These are phyloP conservation scores for Andrena cerasifolii DNA, from an alignment of 1,140 invertebrate genomes.

Conservation along the genomic window DNA sequence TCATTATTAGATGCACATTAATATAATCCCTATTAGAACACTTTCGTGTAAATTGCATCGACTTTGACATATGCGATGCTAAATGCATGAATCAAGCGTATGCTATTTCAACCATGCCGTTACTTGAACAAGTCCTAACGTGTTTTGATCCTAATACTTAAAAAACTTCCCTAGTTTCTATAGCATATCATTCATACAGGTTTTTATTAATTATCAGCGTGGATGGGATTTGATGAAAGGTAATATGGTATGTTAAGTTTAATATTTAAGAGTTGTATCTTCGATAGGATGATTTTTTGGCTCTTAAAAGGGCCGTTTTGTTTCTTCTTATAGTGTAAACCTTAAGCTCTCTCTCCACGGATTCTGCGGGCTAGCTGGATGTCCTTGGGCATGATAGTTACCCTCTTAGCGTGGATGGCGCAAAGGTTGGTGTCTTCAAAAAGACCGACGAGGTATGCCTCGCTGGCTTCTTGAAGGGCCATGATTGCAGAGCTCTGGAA, in stretches of 20 bases:
- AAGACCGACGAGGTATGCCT: conserved; percentile 60
- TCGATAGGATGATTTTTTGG: conserved; percentile 38
- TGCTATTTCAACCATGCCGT: too few species aligned
- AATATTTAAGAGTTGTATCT: conserved; percentile 11
- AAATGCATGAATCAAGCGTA: too few species aligned
- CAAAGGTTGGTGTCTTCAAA: conserved; percentile 67
- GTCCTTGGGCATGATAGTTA: conserved; percentile 67
- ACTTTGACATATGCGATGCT: too few species aligned
- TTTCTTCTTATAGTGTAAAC: too few species aligned
- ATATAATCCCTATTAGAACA: too few species aligned
- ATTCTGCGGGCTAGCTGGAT: conserved; percentile 64
- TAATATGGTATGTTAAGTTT: background rate
- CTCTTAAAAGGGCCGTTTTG: conserved; percentile 66
- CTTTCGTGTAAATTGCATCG: too few species aligned
- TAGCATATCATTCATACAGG: too few species aligned
- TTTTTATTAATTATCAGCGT: background rate
- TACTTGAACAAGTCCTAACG: too few species aligned
- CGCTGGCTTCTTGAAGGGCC: conserved; percentile 65
- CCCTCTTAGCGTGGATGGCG: conserved; percentile 60
- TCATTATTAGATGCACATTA: too few species aligned
- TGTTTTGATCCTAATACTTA: too few species aligned
- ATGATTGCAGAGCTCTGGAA: conserved; percentile 66
- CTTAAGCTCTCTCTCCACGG: conserved; percentile 61
- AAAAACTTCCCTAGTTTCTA: too few species aligned
- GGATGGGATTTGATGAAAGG: background rate